Evolutionary conservation across 2,797 vertebrate genomes (phyloP).

Genomic region (Alcedo atthis): DNA sequence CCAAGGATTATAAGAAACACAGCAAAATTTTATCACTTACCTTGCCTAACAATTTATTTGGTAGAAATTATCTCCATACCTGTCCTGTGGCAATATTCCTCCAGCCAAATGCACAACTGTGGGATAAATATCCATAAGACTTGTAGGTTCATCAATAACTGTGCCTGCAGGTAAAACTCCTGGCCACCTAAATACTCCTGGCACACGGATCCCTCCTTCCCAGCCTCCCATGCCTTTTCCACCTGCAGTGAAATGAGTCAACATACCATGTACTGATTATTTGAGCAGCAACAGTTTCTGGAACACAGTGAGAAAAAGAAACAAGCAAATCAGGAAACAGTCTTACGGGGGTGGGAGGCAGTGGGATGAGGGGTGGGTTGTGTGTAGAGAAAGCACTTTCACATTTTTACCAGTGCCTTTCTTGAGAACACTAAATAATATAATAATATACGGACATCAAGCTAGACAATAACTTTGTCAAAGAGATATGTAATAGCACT

Average conservation of each 20-base stretch:
- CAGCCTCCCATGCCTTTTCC: constrained; percentile 92
- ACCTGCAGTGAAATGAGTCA: constrained; percentile 74
- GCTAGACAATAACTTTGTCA: not conserved
- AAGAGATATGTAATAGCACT: not conserved
- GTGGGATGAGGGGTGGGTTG: too few relatives aligned
- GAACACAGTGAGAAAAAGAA: not conserved
- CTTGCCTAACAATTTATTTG: not conserved
- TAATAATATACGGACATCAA: not conserved
- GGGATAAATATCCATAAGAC: constrained; percentile 92
- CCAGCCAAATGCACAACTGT: constrained; percentile 84
- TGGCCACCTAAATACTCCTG: constrained; percentile 90
- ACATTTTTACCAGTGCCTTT: not conserved
- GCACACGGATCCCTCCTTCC: constrained; percentile 94
- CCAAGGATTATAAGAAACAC: not conserved
- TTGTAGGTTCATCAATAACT: constrained; percentile 86
- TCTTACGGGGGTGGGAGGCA: not conserved
- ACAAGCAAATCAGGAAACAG: not conserved
- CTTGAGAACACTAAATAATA: not conserved
- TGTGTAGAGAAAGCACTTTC: not conserved
- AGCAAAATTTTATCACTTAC: not conserved
- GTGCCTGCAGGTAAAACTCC: constrained; percentile 82
- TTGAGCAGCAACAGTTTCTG: not conserved
- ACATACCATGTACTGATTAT: not conserved
- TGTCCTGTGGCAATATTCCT: constrained; percentile 82
- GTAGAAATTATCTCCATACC: constrained; percentile 75